A percentile compares a stretch with the other conserved stretches of the same genome.
Conservation (phyloP, 2,113 vertebrate species). For the Nansenia antarctica region DNA sequence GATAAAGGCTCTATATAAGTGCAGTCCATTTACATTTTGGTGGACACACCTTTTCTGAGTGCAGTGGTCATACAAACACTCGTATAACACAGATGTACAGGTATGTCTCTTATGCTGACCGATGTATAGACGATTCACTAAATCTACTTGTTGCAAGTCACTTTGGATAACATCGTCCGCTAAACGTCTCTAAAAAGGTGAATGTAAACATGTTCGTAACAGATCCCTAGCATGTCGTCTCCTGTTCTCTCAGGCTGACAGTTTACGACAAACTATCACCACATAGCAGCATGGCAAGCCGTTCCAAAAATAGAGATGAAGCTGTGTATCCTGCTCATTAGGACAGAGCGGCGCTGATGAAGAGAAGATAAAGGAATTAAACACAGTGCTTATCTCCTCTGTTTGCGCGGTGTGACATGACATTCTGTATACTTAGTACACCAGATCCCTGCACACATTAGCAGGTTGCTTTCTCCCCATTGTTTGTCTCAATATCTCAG, state of each 20-base stretch:
- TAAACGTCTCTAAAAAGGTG: no score
- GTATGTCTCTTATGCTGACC: no score
- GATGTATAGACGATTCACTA: no score
- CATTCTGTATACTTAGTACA: neutral
- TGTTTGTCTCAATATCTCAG: no score
- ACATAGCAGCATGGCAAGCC: constrained; percentile 24
- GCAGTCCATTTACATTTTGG: no score
- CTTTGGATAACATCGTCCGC: no score
- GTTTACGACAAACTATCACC: constrained; percentile 23
- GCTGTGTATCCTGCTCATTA: constrained; percentile 16
- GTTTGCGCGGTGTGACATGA: neutral
- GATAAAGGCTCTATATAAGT: no score
- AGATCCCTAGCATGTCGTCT: neutral
- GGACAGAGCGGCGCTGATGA: constrained; percentile 38
- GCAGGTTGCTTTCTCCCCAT: no score
- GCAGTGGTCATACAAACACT: no score
- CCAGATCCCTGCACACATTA: neutral
- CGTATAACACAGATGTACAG: no score
- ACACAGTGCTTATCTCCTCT: constrained; percentile 7
- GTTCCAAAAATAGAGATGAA: constrained; percentile 45
- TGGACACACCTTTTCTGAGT: no score
- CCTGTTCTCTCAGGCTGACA: constrained; percentile 7
- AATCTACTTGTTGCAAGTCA: no score
- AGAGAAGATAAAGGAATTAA: constrained; percentile 23
- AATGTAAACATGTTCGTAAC: neutral